Evolutionary conservation across 2,797 vertebrate species (phyloP).

Genomic region (Siniperca undulata): DNA sequence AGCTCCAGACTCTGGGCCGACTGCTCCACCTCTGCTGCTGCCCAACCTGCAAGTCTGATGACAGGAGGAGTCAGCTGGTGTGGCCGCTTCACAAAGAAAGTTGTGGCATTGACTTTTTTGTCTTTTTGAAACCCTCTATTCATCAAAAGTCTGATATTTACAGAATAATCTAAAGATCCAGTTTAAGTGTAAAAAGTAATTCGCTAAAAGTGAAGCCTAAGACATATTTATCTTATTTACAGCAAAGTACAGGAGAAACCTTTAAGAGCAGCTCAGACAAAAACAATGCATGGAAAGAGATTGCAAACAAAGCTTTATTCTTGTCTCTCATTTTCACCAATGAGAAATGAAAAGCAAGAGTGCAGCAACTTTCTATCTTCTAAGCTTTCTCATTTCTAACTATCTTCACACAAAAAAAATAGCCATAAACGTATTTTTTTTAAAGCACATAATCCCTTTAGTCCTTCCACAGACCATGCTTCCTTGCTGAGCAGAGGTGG

Average conservation of each 20-base stretch:
- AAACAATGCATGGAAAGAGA: not conserved
- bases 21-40: slow-evolving; percentile 44
- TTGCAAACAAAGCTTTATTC: not conserved
- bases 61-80: not conserved
- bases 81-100: not conserved
- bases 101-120: not conserved
- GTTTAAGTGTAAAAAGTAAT: too few relatives aligned
- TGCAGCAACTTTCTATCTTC: too few relatives aligned
- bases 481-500: too few relatives aligned
- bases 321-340: not conserved
- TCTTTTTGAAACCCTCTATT: not conserved
- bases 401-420: too few relatives aligned
- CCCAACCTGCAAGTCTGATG: slow-evolving; percentile 42
- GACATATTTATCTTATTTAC: not conserved
- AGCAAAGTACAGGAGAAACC: not conserved
- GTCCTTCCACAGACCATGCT: too few relatives aligned
- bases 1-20: slow-evolving; percentile 58
- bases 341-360: not conserved
- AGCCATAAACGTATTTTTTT: too few relatives aligned
- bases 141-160: not conserved
- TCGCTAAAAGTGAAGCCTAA: not conserved
- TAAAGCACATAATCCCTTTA: too few relatives aligned
- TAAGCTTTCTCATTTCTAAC: too few relatives aligned
- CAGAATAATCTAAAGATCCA: not conserved
- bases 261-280: not conserved